Percentiles rank a stretch among this genome's conserved stretches.
Evolutionary conservation across 2,113 vertebrate genomes (phyloP).

Genomic region (Trichechus manatus): DNA sequence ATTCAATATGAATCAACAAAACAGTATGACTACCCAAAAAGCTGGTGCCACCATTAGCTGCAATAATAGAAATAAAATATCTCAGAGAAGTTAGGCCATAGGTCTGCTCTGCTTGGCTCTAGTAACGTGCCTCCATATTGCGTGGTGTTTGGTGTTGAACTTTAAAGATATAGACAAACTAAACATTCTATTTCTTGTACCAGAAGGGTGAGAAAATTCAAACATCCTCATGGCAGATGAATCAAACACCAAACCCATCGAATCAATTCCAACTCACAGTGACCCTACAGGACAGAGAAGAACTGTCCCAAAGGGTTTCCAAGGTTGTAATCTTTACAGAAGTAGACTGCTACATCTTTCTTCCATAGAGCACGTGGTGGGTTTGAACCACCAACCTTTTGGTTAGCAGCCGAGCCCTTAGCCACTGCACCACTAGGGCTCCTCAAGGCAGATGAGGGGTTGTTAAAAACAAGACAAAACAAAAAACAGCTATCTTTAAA

Average conservation of each 20-base stretch:
- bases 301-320: neutral
- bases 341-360: neutral
- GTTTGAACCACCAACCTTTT: neutral
- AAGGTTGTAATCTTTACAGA: neutral
- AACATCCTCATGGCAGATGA: neutral
- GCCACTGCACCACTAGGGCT: neutral
- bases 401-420: neutral
- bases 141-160: neutral
- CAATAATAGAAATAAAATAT: neutral
- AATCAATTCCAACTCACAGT: neutral
- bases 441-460: neutral
- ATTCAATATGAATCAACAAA: slow-evolving; percentile 21
- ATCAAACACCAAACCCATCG: neutral
- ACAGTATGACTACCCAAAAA: neutral
- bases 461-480: neutral
- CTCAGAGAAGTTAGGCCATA: neutral
- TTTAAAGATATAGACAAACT: neutral
- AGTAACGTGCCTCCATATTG: neutral
- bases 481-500: neutral
- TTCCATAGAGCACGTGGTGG: too few relatives aligned
- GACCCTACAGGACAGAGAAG: neutral
- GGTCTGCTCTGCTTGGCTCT: neutral
- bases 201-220: neutral
- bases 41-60: neutral
- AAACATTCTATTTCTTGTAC: neutral